These are phyloP conservation scores for Rhinopomastus cyanomelas DNA, from an alignment of 2,113 vertebrate genomes.

Conservation along the genomic window DNA sequence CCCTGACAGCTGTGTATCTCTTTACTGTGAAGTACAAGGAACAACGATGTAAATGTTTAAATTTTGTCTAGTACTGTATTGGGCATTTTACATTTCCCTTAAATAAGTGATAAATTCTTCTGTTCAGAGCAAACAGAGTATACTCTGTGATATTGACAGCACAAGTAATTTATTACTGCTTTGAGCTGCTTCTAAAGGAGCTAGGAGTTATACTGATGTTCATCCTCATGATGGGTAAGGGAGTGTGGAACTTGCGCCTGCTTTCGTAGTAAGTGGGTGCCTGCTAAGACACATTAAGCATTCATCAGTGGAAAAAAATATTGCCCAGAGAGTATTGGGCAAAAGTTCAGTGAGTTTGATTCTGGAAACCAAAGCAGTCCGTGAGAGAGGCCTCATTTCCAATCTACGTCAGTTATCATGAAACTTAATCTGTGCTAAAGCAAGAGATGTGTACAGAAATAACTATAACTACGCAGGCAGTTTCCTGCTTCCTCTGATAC, in stretches of 20 bases:
- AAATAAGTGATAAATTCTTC: background rate
- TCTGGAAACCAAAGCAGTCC: background rate
- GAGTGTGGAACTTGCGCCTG: background rate
- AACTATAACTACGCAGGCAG: background rate
- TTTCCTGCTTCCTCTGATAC: background rate
- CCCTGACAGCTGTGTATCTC: background rate
- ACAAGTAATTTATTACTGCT: background rate
- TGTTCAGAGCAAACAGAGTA: background rate
- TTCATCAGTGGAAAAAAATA: background rate
- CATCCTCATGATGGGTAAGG: background rate
- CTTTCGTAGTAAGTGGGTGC: background rate
- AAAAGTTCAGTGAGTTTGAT: background rate
- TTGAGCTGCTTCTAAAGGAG: background rate
- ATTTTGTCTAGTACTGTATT: background rate
- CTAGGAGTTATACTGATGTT: background rate
- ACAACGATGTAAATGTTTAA: background rate
- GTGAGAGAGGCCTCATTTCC: background rate
- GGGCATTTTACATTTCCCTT: background rate
- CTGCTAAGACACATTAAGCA: background rate
- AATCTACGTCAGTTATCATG: background rate
- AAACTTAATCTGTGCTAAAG: background rate
- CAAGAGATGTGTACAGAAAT: background rate
- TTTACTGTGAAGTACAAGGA: background rate
- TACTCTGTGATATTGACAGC: background rate
- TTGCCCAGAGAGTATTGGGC: background rate